A percentile compares a stretch with the other conserved stretches of the same genome.
These are phyloP conservation scores for Lates japonicus DNA, from an alignment of 2,797 vertebrate genomes.

Conservation along the genomic window DNA sequence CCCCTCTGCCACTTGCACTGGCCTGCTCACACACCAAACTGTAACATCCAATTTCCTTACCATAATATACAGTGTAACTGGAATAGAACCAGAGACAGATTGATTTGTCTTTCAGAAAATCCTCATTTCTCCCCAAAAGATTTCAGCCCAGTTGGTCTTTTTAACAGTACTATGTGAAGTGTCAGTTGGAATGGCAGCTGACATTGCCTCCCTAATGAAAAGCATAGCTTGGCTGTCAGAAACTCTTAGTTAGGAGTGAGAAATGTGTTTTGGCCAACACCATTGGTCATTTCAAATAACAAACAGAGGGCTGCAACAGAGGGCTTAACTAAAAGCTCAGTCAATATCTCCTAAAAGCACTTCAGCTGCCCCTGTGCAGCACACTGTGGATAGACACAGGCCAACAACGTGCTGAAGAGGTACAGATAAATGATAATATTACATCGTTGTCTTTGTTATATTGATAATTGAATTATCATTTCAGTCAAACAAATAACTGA, in stretches of 20 bases:
- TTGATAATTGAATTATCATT: neutral
- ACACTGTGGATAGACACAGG: slow-evolving; percentile 23
- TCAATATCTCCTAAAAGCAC: slow-evolving; percentile 71
- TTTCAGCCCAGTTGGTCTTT: slow-evolving; percentile 60
- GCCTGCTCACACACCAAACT: slow-evolving; percentile 61
- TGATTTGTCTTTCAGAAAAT: slow-evolving; percentile 65
- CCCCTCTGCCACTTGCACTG: slow-evolving; percentile 51
- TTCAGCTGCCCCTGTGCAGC: slow-evolving; percentile 45
- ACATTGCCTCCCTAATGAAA: slow-evolving; percentile 69
- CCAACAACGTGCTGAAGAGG: slow-evolving; percentile 13
- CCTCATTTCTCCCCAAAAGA: slow-evolving; percentile 47
- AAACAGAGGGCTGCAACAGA: slow-evolving; percentile 71
- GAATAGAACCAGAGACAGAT: slow-evolving; percentile 31
- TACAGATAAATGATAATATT: slow-evolving; percentile 13
- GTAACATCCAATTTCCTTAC: slow-evolving; percentile 59
- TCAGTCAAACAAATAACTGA: neutral
- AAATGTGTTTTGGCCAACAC: slow-evolving; percentile 67
- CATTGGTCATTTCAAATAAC: slow-evolving; percentile 72
- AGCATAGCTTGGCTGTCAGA: slow-evolving; percentile 74
- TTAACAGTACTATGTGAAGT: slow-evolving; percentile 62
- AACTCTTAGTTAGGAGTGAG: slow-evolving; percentile 65
- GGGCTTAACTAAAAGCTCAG: slow-evolving; percentile 68
- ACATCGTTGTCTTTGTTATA: neutral
- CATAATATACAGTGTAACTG: slow-evolving; percentile 43
- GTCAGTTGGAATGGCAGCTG: slow-evolving; percentile 75